Evolutionary conservation across 1,140 invertebrate genomes (phyloP), one percentile per base, ranked within the genome.

Genomic region (Melitaea cinxia): DNA sequence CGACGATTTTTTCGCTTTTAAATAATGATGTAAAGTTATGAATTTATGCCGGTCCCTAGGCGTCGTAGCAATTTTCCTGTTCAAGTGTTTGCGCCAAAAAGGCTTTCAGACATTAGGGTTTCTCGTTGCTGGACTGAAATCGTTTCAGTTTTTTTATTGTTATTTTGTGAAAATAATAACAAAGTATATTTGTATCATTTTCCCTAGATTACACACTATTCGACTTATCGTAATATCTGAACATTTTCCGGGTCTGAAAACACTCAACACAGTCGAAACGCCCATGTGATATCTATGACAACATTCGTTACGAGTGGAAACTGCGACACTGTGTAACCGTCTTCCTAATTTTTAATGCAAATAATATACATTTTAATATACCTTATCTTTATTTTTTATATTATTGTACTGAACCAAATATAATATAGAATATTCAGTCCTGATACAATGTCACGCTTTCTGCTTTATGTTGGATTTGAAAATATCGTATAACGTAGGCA

Each of bases 11-110:
- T 80, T 74, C 59, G 68, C 68, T 65, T 74, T 80, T 76, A 82
- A 80, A 80, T 75, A 73, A 76, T 78, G 68, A 82, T 80, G 71
- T 82, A 80, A 77, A 80, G 75, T 77, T 78, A 78, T 82, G 75
- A 80, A 78, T 82, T 80, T 78, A 78, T 78, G 74, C 70, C 49
- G 69, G 71, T 78, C 78, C 67, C 71, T 70, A 55, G 71, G 71
- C 74, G 74, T 77, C 75, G 62, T 59, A 74, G 76, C 78, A 80
- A 80, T 82, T 82, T 82, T 77, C 77, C 65, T 70, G 62, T 70
- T 78, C 69, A 70, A 78, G 72, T 77, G 75, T 77, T 75, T 68
- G 72, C 54, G 64, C 55, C 37, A 57, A 37, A 55, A 66, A 65
- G 61, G 67, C 65, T 72, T 75, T 68, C 66, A 72, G 47, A 54